phyloP scores from a whole-genome alignment of 2,888 invertebrate genomes.

The Lagria hirta region DNA sequence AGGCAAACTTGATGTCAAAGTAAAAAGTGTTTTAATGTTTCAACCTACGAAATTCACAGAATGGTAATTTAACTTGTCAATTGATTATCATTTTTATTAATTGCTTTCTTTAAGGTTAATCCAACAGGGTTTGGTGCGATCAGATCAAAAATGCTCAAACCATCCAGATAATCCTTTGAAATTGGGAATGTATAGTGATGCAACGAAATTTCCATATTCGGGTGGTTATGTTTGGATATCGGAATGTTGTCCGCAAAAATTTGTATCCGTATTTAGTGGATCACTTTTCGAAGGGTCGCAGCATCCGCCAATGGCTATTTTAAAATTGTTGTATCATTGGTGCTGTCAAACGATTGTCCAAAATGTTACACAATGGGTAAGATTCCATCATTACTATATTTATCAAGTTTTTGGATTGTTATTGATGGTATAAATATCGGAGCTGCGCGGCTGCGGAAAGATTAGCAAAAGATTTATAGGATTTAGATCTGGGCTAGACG shows the following conservation, averaged over 20 bases:
- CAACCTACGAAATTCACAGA: constrained; percentile 84
- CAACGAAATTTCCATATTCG: constrained; percentile 80
- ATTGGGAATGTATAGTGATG: constrained; percentile 83
- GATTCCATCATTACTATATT: no score
- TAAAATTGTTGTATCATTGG: constrained; percentile 90
- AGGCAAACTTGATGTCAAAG: constrained; percentile 71
- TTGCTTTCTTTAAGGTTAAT: constrained; percentile 59
- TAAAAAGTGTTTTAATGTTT: constrained; percentile 79
- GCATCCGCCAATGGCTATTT: constrained; percentile 77
- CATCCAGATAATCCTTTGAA: constrained; percentile 73
- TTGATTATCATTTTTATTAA: not conserved
- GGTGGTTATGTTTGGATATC: constrained; percentile 92
- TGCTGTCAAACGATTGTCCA: constrained; percentile 87
- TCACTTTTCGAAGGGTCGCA: constrained; percentile 85
- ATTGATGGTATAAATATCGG: no score
- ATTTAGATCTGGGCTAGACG: no score
- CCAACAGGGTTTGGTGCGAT: constrained; percentile 78
- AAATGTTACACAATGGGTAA: constrained; percentile 87
- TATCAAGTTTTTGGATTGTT: no score
- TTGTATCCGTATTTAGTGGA: constrained; percentile 84
- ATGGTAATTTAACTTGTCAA: constrained; percentile 58
- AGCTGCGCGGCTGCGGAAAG: no score
- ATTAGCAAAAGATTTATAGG: no score
- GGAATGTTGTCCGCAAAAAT: constrained; percentile 81
- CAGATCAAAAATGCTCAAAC: constrained; percentile 74